Conservation (phyloP, 2,113 vertebrate species). For the Salvelinus alpinus region DNA sequence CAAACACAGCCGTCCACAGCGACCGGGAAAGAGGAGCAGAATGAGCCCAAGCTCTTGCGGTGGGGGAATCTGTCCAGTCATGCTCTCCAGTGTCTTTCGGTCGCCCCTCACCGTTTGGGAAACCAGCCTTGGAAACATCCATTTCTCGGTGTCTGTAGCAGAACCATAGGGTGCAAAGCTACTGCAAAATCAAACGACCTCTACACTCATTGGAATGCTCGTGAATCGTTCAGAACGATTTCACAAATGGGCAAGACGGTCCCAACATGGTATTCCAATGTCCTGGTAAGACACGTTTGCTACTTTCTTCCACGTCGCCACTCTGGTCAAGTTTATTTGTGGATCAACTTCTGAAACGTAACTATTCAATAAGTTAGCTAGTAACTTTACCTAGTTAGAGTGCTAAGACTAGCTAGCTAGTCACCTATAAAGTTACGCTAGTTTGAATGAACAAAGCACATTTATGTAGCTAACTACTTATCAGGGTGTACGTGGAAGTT, state of each 20-base stretch:
- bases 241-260: slow-evolving; percentile 12
- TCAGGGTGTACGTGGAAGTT: too few species aligned
- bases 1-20: slow-evolving; percentile 85
- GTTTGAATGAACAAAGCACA: neutral
- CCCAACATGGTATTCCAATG: slow-evolving; percentile 55
- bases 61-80: slow-evolving; percentile 66
- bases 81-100: slow-evolving; percentile 59
- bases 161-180: slow-evolving; percentile 74
- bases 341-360: slow-evolving; percentile 21
- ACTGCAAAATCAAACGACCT: slow-evolving; percentile 49
- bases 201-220: slow-evolving; percentile 33
- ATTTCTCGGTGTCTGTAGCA: slow-evolving; percentile 75
- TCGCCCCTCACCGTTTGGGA: slow-evolving; percentile 79
- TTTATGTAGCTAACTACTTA: too few species aligned
- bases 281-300: slow-evolving; percentile 31
- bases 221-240: slow-evolving; percentile 24
- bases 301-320: slow-evolving; percentile 57
- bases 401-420: slow-evolving; percentile 21
- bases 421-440: slow-evolving; percentile 6
- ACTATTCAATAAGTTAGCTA: slow-evolving; percentile 15
- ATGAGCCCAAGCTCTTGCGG: slow-evolving; percentile 74
- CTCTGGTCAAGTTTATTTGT: slow-evolving; percentile 32
- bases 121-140: slow-evolving; percentile 81
- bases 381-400: neutral
- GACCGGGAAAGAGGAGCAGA: slow-evolving; percentile 75